Evolutionary conservation across 2,113 vertebrate genomes (phyloP).

Genomic region (Polypterus bichir): DNA sequence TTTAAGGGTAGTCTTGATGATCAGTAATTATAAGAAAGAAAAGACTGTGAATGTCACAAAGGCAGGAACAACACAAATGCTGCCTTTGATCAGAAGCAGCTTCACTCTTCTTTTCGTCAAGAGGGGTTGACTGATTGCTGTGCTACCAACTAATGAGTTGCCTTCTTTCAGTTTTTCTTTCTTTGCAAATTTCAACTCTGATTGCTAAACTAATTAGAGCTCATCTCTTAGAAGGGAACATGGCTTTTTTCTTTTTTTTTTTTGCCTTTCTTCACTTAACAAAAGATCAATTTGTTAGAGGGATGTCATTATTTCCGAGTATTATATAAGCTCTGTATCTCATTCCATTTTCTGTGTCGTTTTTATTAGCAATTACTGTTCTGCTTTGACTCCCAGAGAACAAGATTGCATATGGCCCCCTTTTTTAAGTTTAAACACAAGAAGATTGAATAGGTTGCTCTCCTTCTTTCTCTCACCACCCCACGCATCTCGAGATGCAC

Average conservation of each 20-base stretch:
- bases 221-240: neutral
- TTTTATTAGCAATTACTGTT: neutral
- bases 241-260: neutral
- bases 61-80: too few relatives aligned
- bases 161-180: neutral
- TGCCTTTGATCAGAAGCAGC: neutral
- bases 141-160: slow-evolving; percentile 7
- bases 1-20: too few relatives aligned
- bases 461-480: too few relatives aligned
- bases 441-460: too few relatives aligned
- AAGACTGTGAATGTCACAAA: too few relatives aligned
- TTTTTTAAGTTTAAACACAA: too few relatives aligned
- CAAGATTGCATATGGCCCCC: too few relatives aligned
- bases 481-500: too few relatives aligned
- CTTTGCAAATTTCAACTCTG: neutral
- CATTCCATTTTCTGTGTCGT: neutral
- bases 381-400: too few relatives aligned
- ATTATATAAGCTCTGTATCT: neutral
- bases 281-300: neutral
- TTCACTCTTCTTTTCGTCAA: too few relatives aligned
- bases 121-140: neutral
- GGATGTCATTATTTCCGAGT: neutral
- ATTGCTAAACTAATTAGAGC: slow-evolving; percentile 1
- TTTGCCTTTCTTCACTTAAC: neutral
- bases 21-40: too few relatives aligned